Base-by-base conservation (phyloP, 2,113 vertebrate species). In the Apodemus speciosus region DNA sequence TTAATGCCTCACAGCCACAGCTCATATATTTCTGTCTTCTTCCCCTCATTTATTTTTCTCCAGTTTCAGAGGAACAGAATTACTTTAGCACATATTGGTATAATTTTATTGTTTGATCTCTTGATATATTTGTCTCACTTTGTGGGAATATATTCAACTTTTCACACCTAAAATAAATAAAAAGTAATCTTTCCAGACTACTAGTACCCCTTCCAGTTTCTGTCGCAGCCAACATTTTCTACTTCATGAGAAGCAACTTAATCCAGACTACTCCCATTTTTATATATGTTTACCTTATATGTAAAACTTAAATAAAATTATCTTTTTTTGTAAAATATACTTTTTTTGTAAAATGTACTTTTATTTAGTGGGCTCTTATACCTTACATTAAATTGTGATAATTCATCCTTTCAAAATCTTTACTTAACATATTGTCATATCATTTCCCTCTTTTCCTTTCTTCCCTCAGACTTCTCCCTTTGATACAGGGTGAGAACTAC, bases 41-140 rank as follows among this genome's bases (percentile, higher is more conserved):
- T 3, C 76, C 21, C 0, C 1, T 56, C 6, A 35, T 0, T 40
- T 30, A 21, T 2, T 43, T 40, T 32, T 3, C 32, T 21, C n/a
- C 20, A 64, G 20, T 90, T 62, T 92, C 62, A 88, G 87, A 84
- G 25, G 30, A 71, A 60, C 40, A 51, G 21, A 76, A 90, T 6
- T 62, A 25, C 27, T 80, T 90, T 21, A 88, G 35, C 21, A 76
- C 35, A 11, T 46, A 76, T 16, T 8, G 77, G 8, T 43, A 53
- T 53, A 84, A 64, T 77, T 6, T 5, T 0, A 46, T 14, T 35
- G 87, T 14, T 80, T 69, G 4, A 84, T 73, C 1, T 66, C 7
- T 72, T 56, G 15, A 89, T 69, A 60, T 13, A 25, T 66, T 71
- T 77, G 51, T 4, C 1, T 90, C 6, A 18, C 9, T 72, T 76